Base-by-base conservation (phyloP, 2,797 vertebrate genomes). In the Brachyalestes nurse region DNA sequence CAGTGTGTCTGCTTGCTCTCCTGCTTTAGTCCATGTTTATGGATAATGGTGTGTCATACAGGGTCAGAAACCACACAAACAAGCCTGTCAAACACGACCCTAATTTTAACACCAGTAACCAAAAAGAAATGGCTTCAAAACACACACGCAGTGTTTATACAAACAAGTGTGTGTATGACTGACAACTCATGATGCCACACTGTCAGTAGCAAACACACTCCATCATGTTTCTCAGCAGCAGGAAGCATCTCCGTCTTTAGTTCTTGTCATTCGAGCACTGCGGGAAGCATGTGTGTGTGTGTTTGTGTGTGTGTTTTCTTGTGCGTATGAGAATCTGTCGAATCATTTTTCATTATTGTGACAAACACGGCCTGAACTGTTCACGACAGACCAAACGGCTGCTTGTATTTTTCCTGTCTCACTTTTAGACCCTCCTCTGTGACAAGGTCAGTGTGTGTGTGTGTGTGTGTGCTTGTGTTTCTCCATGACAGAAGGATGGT, bases 381-480 rank as follows among this genome's bases (percentile, higher is more conserved):
- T 72, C 51, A 70, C 73, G 79, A 78, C 82, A 81, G 71, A 81
- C 78, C 72, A 77, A 81, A 60, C 79, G 55, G 61, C 28, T 55
- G 76, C 49, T 45, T 45, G 65, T n/a, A 40, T 45, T 53, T 70
- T 78, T 82, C 67, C 53, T 10, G 25, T 5, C 25, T 34, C 60
- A 23, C 72, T 60, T 60, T 60, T 8, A 8, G n/a, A 38, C 19
- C 38, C 13, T 34, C 12, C 25, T 25, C n/a, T 60, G n/a, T 25
- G 55, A 86, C 77, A 82, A 80, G 85, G 82, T 84, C 71, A 80
- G 13, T 38, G 64, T 21, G 55, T 58, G 51, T 55, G 51, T 55
- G 16, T 55, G 16, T 55, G n/a, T 25, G 21, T 4, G 23, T 60
- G 21, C 7, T 21, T 13, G 60, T 47, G 47, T 25, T 70, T 62